Evolutionary conservation across 2,113 vertebrate species (phyloP).

Genomic region (Catharus minimus): DNA sequence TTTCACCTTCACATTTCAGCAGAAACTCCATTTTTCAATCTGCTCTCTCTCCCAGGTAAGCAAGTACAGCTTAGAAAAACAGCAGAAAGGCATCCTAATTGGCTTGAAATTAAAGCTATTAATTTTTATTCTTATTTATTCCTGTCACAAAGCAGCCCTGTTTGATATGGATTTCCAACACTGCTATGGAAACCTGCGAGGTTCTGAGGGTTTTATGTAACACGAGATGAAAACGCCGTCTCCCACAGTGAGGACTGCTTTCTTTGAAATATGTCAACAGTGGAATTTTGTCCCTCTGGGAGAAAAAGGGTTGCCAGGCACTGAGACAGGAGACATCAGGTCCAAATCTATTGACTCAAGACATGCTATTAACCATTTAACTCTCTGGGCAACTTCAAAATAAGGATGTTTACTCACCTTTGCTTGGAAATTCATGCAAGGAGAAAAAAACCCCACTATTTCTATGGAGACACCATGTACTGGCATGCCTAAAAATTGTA

Average conservation of each 20-base stretch:
- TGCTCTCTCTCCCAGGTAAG: background rate
- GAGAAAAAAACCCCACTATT: background rate
- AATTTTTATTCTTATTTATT: conserved; percentile 30
- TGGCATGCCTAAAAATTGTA: background rate
- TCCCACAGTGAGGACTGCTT: background rate
- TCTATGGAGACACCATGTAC: background rate
- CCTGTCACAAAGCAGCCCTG: conserved; percentile 3
- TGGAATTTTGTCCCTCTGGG: background rate
- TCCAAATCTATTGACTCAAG: background rate
- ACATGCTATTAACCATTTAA: background rate
- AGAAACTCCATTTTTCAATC: background rate
- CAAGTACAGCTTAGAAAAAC: background rate
- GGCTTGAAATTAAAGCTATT: conserved; percentile 53
- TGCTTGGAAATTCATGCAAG: background rate
- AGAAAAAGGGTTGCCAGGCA: conserved; percentile 2
- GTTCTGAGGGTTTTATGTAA: conserved; percentile 8
- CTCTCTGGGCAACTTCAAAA: background rate
- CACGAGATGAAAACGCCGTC: background rate
- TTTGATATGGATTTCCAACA: conserved; percentile 1
- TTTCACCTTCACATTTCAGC: background rate
- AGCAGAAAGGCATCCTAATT: background rate
- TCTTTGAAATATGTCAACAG: background rate
- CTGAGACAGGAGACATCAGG: background rate
- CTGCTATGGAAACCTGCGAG: conserved; percentile 44
- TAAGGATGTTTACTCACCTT: background rate